phyloP scores from a whole-genome alignment of 2,888 invertebrate genomes.

The Willowsia nigromaculata region DNA sequence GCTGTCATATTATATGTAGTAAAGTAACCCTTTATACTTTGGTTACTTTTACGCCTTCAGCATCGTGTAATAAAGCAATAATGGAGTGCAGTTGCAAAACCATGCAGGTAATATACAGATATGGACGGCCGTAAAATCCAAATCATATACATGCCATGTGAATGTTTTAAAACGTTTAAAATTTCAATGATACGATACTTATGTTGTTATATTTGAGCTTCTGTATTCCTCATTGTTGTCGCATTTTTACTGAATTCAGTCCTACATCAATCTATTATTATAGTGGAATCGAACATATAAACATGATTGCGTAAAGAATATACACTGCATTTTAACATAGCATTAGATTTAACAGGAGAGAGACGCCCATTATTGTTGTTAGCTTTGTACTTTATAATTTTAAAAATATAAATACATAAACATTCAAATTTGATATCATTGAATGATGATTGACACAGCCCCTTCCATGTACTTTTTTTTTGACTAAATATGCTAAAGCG shows the following conservation, averaged over 20 bases:
- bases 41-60: background rate
- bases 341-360: background rate
- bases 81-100: background rate
- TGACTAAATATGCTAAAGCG: no score
- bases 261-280: background rate
- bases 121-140: background rate
- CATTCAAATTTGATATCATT: no score
- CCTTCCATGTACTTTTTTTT: no score
- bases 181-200: background rate
- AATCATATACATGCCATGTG: background rate
- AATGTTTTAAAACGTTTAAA: constrained; percentile 17
- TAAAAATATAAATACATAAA: no score
- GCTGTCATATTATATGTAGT: background rate
- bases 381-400: no score
- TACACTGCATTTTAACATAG: background rate
- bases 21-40: background rate
- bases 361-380: background rate
- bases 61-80: constrained; percentile 3
- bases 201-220: background rate
- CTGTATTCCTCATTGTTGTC: background rate
- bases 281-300: background rate
- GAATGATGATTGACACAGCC: no score
- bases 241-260: background rate
- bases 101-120: background rate
- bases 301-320: background rate